Conservation (phyloP, 2,113 vertebrate genomes). For the Cyphomyrus discorhynchus region DNA sequence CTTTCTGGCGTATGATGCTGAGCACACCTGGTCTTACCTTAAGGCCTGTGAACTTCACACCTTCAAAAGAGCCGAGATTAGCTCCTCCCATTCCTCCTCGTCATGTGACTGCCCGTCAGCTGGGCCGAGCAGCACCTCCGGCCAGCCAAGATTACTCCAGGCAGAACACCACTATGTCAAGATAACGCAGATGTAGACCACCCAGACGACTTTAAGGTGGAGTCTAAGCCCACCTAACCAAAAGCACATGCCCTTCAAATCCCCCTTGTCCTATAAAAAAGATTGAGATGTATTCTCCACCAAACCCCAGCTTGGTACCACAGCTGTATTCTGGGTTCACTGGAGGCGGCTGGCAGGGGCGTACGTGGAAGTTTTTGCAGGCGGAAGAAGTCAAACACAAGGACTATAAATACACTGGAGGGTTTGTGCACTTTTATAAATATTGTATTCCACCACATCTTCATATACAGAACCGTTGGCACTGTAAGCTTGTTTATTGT, state of each 20-base stretch:
- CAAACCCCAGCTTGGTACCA: background rate
- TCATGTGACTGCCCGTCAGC: background rate
- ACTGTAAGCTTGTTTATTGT: background rate
- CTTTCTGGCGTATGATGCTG: background rate
- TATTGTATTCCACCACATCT: background rate
- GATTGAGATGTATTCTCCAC: background rate
- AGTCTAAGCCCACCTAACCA: background rate
- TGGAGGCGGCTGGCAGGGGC: background rate
- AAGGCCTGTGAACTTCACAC: background rate
- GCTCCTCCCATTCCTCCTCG: background rate
- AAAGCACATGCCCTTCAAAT: background rate
- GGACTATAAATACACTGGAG: background rate
- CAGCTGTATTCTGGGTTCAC: background rate
- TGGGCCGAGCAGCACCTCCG: background rate
- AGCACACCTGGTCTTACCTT: background rate
- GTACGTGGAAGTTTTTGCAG: background rate
- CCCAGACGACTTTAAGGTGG: background rate
- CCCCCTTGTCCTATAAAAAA: constrained; percentile 1
- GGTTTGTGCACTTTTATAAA: background rate
- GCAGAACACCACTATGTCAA: background rate
- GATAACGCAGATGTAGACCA: background rate
- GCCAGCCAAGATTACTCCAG: background rate
- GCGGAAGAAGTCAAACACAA: background rate
- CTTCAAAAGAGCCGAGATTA: background rate
- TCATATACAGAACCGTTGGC: background rate